Conservation (phyloP, 2,888 invertebrate genomes). For the Drosophila niveifrons region DNA sequence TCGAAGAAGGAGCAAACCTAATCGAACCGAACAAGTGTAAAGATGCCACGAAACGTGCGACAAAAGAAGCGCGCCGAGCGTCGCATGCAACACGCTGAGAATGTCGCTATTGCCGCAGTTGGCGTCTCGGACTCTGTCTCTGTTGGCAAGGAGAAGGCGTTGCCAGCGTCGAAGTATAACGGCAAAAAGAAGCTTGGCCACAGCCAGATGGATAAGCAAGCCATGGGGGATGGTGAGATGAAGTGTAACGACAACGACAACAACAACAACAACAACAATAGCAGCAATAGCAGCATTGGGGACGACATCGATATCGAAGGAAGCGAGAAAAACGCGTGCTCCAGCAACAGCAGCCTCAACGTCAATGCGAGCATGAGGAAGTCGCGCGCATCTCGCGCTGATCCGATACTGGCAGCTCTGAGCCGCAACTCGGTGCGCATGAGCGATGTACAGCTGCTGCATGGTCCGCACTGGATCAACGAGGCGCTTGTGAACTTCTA, state of each 20-base stretch:
- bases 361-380: constrained; percentile 40
- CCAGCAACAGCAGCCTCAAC: constrained; percentile 12
- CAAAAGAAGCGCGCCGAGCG: constrained; percentile 52
- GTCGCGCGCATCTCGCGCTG: constrained; percentile 68
- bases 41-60: constrained; percentile 43
- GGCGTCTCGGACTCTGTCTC: neutral
- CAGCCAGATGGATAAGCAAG: constrained; percentile 16
- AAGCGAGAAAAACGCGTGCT: constrained; percentile 2
- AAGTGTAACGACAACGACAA: neutral
- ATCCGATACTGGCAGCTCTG: constrained; percentile 90
- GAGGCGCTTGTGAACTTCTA: constrained; percentile 94
- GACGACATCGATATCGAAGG: neutral
- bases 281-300: neutral
- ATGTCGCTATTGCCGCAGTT: neutral
- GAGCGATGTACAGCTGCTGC: constrained; percentile 92
- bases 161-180: neutral
- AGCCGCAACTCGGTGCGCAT: constrained; percentile 87
- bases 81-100: constrained; percentile 21
- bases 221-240: constrained; percentile 20
- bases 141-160: neutral
- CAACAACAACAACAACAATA: neutral
- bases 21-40: neutral
- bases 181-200: constrained; percentile 5
- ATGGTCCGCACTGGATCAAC: constrained; percentile 94
- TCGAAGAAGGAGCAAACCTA: neutral